These are phyloP conservation scores for Diachasma alloeum DNA, from an alignment of 1,140 invertebrate genomes.

Conservation along the genomic window DNA sequence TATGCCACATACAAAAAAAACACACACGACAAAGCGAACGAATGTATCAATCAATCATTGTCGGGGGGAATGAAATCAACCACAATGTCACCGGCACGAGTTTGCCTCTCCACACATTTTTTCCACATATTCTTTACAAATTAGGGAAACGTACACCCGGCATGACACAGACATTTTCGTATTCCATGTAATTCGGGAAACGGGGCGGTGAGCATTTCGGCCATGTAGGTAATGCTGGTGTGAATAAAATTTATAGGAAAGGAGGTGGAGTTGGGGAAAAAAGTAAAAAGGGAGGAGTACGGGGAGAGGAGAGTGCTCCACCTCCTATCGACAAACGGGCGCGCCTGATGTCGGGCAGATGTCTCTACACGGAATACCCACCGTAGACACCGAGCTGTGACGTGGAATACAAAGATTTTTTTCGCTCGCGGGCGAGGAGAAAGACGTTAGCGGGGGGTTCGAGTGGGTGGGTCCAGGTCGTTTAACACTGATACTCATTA, in stretches of 20 bases:
- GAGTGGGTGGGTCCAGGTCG: not conserved
- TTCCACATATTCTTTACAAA: not conserved
- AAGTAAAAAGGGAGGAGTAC: not conserved
- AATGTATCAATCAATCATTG: constrained; percentile 1
- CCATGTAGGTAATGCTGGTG: not conserved
- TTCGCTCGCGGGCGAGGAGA: not conserved
- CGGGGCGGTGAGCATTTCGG: not conserved
- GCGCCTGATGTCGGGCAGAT: constrained; percentile 3
- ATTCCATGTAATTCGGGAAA: not conserved
- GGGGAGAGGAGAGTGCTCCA: not conserved
- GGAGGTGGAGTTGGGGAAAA: not conserved
- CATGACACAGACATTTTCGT: not conserved
- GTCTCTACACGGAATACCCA: not conserved
- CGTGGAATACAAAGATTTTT: not conserved
- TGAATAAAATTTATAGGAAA: constrained; percentile 5
- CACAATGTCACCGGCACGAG: constrained; percentile 1
- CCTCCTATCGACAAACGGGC: constrained; percentile 1
- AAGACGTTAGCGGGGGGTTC: not conserved
- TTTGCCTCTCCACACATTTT: not conserved
- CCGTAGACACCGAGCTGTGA: not conserved
- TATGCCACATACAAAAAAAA: not conserved
- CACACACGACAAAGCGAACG: not conserved
- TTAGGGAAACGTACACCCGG: not conserved
- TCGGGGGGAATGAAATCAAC: not conserved
- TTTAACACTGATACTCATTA: constrained; percentile 2